Conservation (phyloP, 2,888 invertebrate species). For the Micropterix aruncella region DNA sequence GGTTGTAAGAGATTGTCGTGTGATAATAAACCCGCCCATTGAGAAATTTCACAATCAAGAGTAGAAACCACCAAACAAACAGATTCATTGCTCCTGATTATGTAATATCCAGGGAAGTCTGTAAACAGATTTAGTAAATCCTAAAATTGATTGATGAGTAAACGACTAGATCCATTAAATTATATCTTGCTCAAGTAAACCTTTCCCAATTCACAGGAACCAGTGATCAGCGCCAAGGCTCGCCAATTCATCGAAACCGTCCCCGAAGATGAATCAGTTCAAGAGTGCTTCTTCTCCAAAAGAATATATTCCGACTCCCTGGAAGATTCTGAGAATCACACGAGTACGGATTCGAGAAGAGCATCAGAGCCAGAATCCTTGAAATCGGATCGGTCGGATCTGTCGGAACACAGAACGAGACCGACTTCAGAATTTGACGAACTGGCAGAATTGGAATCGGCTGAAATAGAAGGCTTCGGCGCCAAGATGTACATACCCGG, state of each 20-base stretch:
- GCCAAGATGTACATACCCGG: background rate
- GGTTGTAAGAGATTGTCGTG: too few species aligned
- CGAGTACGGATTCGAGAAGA: slow-evolving; percentile 28
- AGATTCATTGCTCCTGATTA: too few species aligned
- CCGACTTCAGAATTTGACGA: slow-evolving; percentile 38
- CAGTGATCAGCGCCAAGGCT: slow-evolving; percentile 37
- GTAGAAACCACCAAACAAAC: too few species aligned
- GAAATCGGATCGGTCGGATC: slow-evolving; percentile 36
- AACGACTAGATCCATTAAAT: too few species aligned
- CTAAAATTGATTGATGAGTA: too few species aligned
- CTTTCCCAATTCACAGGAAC: slow-evolving; percentile 12
- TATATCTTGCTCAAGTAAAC: too few species aligned
- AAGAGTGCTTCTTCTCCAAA: slow-evolving; percentile 39
- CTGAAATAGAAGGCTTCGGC: background rate
- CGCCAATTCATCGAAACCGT: slow-evolving; percentile 39
- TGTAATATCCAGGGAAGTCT: too few species aligned
- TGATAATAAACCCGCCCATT: too few species aligned
- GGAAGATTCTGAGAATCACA: slow-evolving; percentile 28
- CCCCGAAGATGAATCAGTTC: slow-evolving; percentile 39
- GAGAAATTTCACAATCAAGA: too few species aligned
- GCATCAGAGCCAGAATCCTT: slow-evolving; percentile 38
- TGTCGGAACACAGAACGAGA: slow-evolving; percentile 25
- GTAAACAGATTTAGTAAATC: too few species aligned
- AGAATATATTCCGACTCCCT: slow-evolving; percentile 37
- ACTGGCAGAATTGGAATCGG: slow-evolving; percentile 31